A percentile compares a stretch with the other conserved stretches of the same genome.
These are phyloP conservation scores for Watsonalla cultraria DNA, from an alignment of 2,888 invertebrate species.

Conservation along the genomic window DNA sequence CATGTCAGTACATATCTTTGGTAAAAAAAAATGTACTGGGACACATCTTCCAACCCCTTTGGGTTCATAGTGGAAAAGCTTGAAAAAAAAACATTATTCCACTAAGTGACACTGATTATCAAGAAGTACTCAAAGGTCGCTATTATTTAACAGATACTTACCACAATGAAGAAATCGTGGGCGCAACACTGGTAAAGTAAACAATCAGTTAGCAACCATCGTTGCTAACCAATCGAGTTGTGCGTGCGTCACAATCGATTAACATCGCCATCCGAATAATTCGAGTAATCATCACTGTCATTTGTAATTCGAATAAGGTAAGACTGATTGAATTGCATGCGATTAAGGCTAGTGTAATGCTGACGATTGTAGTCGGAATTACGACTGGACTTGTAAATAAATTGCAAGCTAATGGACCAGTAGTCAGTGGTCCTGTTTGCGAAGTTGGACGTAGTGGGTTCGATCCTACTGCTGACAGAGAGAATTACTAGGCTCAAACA, in stretches of 20 bases:
- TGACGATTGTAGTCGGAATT: neutral
- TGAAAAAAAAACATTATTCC: too few relatives aligned
- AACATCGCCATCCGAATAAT: neutral
- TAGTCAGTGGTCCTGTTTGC: neutral
- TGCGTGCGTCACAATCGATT: neutral
- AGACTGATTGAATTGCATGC: neutral
- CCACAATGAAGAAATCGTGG: neutral
- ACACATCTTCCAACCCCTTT: too few relatives aligned
- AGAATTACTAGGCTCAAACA: too few relatives aligned
- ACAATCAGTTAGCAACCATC: neutral
- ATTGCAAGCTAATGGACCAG: neutral
- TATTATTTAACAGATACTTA: too few relatives aligned
- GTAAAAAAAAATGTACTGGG: too few relatives aligned
- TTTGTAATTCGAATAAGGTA: neutral
- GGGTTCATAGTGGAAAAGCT: too few relatives aligned
- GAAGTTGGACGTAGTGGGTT: too few relatives aligned
- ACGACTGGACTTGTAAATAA: neutral
- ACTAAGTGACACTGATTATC: too few relatives aligned
- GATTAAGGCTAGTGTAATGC: neutral
- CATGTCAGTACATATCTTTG: too few relatives aligned
- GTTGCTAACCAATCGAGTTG: neutral
- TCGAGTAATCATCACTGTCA: neutral
- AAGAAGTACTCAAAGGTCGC: too few relatives aligned
- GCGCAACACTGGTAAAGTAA: neutral
- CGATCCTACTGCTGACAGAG: too few relatives aligned